Evolutionary conservation across 2,888 invertebrate species (phyloP), one percentile per base, ranked within the genome.

Genomic region (Sinopyrophorus schimmeli): DNA sequence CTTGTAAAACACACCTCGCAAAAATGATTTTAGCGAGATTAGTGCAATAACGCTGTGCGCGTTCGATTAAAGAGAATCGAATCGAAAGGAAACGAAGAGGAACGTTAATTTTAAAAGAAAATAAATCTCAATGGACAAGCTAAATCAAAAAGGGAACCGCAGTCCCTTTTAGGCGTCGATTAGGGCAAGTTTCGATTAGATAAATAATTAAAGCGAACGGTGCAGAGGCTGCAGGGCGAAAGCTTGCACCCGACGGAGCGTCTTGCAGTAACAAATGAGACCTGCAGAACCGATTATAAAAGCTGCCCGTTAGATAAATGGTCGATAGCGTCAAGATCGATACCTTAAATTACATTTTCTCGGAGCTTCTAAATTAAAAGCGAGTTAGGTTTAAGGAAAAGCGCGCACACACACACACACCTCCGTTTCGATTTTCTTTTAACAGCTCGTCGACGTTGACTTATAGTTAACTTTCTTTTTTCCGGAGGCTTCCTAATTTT

Each of bases 311-410:
- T 65, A 68, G 69, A 69, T 69, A 69, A 69, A 69, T 69, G 66
- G 64, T 67, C 67, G 68, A 68, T 68, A 64, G 66, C 59, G 63
- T 54, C 65, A 60, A 66, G 67, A 64, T 69, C 70, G 69, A 71
- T 70, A 64, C 66, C 62, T 62, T 67, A 70, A 72, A 71, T 72
- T 71, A 71, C 72, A 64, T 66, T 57, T n/a, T 65, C 66, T 63
- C 64, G 66, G 64, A 62, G 63, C 66, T 67, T 68, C 71, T 70
- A 70, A 72, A 72, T 72, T 72, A 71, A 71, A 70, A 67, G 67
- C 62, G 65, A 66, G 65, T 68, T 67, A 66, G 66, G 65, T 64
- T 62, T 61, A 60, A 59, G 62, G 61, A 58, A 56, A 54, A 55
- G 58, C 61, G 62, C 63, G 62, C 64, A 60, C 64, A 63, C 64